These are phyloP conservation scores for Galagoides demidoff DNA, from an alignment of 2,797 vertebrate genomes.

Conservation along the genomic window DNA sequence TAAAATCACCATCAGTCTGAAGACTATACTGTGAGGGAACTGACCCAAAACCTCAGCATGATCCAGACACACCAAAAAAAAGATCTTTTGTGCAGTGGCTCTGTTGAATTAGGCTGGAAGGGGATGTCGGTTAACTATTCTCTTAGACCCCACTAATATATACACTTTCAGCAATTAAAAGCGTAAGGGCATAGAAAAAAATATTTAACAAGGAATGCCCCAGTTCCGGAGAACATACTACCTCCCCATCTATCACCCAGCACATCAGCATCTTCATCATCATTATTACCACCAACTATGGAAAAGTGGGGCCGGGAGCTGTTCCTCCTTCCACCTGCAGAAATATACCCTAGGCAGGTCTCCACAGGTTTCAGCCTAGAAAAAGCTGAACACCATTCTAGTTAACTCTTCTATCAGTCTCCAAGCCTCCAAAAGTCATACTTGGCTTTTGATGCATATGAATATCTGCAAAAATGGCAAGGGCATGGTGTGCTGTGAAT, in stretches of 20 bases:
- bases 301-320: background rate
- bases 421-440: background rate
- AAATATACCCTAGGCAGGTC: background rate
- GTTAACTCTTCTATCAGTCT: slow-evolving; percentile 1
- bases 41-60: background rate
- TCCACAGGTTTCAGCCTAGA: background rate
- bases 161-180: slow-evolving; percentile 5
- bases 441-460: background rate
- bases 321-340: background rate
- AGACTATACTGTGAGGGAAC: background rate
- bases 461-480: background rate
- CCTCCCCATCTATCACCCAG: background rate
- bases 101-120: background rate
- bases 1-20: background rate
- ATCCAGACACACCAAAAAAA: background rate
- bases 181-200: background rate
- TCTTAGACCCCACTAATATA: background rate
- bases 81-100: background rate
- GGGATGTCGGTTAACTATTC: background rate
- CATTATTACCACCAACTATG: background rate
- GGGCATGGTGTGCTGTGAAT: background rate
- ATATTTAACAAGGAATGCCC: background rate
- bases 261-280: background rate
- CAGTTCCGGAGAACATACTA: background rate
- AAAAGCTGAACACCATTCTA: background rate